Evolutionary conservation across 2,888 invertebrate species (phyloP).

Genomic region (Disparrhopalites patrizii): DNA sequence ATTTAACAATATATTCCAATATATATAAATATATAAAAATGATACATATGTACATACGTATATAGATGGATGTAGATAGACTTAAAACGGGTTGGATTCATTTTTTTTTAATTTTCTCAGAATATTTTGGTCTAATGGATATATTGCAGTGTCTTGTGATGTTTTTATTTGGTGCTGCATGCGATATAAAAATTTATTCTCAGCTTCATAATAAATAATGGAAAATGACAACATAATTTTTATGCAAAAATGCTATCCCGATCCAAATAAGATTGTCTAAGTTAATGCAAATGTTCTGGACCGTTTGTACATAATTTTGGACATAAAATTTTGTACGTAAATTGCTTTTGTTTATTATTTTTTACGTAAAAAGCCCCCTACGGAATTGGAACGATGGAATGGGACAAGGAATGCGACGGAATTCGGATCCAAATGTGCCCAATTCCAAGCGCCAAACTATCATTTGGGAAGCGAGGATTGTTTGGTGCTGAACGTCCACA

Average conservation of each 20-base stretch:
- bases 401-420: neutral
- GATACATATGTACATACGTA: neutral
- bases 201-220: no score
- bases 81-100: neutral
- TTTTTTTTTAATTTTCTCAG: neutral
- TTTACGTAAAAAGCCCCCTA: neutral
- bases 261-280: no score
- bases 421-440: constrained; percentile 1
- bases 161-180: no score
- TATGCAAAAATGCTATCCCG: no score
- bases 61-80: neutral
- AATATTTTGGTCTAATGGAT: no score
- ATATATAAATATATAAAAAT: no score
- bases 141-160: no score
- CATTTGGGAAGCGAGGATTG: neutral
- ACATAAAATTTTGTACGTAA: neutral
- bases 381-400: neutral
- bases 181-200: no score
- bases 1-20: no score
- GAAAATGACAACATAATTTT: no score
- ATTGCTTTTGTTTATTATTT: neutral
- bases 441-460: neutral
- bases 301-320: neutral
- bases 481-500: neutral
- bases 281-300: no score